phyloP scores from a whole-genome alignment of 2,797 vertebrate species.

The Lagodon rhomboides region DNA sequence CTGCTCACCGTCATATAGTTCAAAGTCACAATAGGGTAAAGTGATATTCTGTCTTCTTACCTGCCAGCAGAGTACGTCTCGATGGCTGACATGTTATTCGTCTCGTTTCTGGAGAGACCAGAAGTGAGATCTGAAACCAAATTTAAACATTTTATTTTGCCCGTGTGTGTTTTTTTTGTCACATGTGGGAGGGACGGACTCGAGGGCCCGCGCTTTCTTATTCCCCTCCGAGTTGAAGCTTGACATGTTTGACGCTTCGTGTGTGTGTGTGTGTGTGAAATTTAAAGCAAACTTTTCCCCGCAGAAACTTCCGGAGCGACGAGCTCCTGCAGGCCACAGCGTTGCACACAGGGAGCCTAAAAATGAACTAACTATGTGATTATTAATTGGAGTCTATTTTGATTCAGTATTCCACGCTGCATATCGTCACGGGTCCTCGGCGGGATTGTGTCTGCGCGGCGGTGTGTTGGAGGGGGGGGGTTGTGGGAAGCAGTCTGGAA shows the following conservation, averaged over 20 bases:
- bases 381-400: slow-evolving; percentile 97
- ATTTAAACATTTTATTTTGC: slow-evolving; percentile 81
- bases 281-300: slow-evolving; percentile 78
- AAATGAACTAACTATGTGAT: slow-evolving; percentile 93
- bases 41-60: slow-evolving; percentile 79
- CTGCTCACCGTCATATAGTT: slow-evolving; percentile 82
- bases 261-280: slow-evolving; percentile 35
- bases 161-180: slow-evolving; percentile 64
- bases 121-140: slow-evolving; percentile 77
- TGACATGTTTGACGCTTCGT: slow-evolving; percentile 76
- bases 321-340: slow-evolving; percentile 76
- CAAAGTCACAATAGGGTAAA: slow-evolving; percentile 84
- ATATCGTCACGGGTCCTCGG: slow-evolving; percentile 92
- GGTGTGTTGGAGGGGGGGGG: slow-evolving; percentile 87
- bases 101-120: slow-evolving; percentile 69
- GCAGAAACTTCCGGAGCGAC: slow-evolving; percentile 81
- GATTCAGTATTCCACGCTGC: slow-evolving; percentile 95
- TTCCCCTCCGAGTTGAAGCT: slow-evolving; percentile 59
- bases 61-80: slow-evolving; percentile 81
- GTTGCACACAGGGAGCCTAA: slow-evolving; percentile 55
- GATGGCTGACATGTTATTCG: slow-evolving; percentile 80
- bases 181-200: slow-evolving; percentile 67
- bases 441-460: slow-evolving; percentile 93
- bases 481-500: slow-evolving; percentile 88
- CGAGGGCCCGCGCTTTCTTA: slow-evolving; percentile 57